Base-by-base conservation (phyloP, 2,888 invertebrate species). In the Lasioglossum calceatum region DNA sequence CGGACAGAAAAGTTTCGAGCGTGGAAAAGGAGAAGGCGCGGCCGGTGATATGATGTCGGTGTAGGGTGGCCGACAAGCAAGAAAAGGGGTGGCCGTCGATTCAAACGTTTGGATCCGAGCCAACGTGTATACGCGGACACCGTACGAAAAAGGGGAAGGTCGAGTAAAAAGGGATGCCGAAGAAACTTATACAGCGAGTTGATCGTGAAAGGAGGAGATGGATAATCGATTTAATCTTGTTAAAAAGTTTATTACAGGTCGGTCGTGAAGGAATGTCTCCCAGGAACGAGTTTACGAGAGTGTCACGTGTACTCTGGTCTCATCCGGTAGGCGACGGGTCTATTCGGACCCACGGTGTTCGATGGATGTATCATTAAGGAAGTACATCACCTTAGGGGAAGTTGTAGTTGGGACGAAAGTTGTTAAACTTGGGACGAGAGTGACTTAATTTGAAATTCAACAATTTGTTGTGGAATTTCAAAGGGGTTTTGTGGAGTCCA, bases 91-190 rank as follows among this genome's bases (percentile, higher is more conserved):
- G 73, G 47, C 58, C 74, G 36, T 72, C 77, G 80, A 87, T 87
- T 87, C 86, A 80, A 87, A 86, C 87, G 77, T 47, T 87, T 87
- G 87, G 87, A 86, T 54, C 54, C 23, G 44, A 10, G 78, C 87
- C 87, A 87, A 76, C 44, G 61, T 16, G 79, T 61, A 47, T 76
- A 83, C 75, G 75, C 75, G 87, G 64, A 81, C 75, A 61, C 79
- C 27, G 72, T 61, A 61, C 81, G 67, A 81, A 86, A 86, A 77
- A 64, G 39, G n/a, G 12, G 39, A 27, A 36, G 44, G 44, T 36
- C 8, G 70, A 44, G 67, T 44, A 81, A 64, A 71, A 73, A 77
- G 47, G 14, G 72, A 23, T 27, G 19, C 32, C 19, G 3, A 73
- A 72, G 75, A 54, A 58, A 27, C 14, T 16, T 61, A 44, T 42